A percentile compares a stretch with the other conserved stretches of the same genome.
phyloP scores from a whole-genome alignment of 2,888 invertebrate genomes.

The Tiliacea citrago region DNA sequence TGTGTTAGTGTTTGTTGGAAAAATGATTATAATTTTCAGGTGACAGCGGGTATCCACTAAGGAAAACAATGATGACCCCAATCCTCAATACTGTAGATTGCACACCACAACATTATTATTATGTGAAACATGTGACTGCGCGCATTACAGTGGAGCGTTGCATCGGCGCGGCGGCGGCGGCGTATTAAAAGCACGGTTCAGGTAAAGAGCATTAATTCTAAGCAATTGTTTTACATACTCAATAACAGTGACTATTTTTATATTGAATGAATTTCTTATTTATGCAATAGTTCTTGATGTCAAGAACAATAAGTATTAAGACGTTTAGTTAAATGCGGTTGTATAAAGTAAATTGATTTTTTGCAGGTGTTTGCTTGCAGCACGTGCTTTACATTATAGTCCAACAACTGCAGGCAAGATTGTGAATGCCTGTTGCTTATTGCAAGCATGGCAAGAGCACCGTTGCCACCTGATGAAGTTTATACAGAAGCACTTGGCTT shows the following conservation, averaged over 20 bases:
- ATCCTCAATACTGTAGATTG: too few relatives aligned
- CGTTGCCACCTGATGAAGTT: too few relatives aligned
- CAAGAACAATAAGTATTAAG: background rate
- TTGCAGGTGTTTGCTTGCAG: conserved; percentile 27
- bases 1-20: too few relatives aligned
- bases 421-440: too few relatives aligned
- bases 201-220: conserved; percentile 13
- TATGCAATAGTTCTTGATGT: conserved; percentile 1
- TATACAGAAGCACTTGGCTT: conserved; percentile 6
- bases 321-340: conserved; percentile 2
- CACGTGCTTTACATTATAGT: too few relatives aligned
- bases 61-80: too few relatives aligned
- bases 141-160: conserved; percentile 25
- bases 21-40: too few relatives aligned
- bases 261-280: background rate
- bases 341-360: conserved; percentile 16
- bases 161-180: too few relatives aligned
- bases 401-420: too few relatives aligned
- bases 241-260: background rate
- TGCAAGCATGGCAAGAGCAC: too few relatives aligned
- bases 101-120: too few relatives aligned
- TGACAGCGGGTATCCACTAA: too few relatives aligned
- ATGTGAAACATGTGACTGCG: conserved; percentile 45
- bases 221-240: conserved; percentile 3
- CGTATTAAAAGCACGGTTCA: conserved; percentile 51